Percentiles rank a stretch among this genome's conserved stretches.
Evolutionary conservation across 2,888 invertebrate genomes (phyloP).

Genomic region (Pharmacophagus antenor): DNA sequence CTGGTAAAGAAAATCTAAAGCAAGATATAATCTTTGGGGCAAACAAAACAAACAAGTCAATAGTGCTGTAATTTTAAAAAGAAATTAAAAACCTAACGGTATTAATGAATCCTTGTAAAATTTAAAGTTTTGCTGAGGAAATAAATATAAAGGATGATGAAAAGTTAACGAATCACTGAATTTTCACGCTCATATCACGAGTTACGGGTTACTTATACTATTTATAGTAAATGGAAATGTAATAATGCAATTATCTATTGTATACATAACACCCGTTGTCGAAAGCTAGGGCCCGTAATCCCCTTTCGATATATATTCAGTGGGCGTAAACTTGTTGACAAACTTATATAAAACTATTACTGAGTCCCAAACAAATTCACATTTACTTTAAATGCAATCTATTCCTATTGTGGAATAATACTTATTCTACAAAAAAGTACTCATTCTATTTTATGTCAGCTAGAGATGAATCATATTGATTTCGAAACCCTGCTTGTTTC

Average conservation of each 20-base stretch:
- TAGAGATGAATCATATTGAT: neutral
- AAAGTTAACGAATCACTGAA: conserved; percentile 7
- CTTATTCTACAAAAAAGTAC: neutral
- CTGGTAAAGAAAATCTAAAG: too few relatives aligned
- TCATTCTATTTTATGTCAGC: neutral
- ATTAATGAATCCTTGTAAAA: neutral
- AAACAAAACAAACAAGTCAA: neutral
- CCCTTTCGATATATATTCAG: conserved; percentile 15
- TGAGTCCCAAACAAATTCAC: conserved; percentile 1
- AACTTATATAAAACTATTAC: neutral
- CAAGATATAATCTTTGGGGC: too few relatives aligned
- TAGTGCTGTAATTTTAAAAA: too few relatives aligned
- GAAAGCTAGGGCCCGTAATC: conserved; percentile 20
- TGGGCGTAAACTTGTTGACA: conserved; percentile 16
- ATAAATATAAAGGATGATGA: conserved; percentile 9
- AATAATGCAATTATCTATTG: conserved; percentile 21
- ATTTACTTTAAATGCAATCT: neutral
- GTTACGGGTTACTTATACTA: conserved; percentile 9
- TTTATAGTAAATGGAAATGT: conserved; percentile 20
- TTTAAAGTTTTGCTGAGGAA: neutral
- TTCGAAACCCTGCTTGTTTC: too few relatives aligned
- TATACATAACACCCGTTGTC: conserved; percentile 8
- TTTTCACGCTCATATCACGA: conserved; percentile 1
- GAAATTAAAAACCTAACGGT: neutral
- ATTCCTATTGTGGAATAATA: neutral